phyloP scores from a whole-genome alignment of 2,888 invertebrate genomes.

The Argyresthia albistria region DNA sequence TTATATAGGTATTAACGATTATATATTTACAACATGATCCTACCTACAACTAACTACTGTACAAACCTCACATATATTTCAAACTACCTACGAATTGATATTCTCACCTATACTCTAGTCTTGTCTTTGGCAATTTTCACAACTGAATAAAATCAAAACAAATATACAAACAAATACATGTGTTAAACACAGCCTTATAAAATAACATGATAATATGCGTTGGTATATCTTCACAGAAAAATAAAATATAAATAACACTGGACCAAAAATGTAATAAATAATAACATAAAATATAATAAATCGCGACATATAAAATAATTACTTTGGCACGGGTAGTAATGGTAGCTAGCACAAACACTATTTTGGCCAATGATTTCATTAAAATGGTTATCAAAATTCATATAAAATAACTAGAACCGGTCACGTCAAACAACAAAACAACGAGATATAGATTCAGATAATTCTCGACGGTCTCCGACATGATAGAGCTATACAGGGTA shows the following conservation, averaged over 20 bases:
- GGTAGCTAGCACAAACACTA: neutral
- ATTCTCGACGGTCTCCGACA: no score
- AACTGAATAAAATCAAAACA: neutral
- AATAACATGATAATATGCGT: neutral
- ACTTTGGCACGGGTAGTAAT: neutral
- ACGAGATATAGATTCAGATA: no score
- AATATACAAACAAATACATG: neutral
- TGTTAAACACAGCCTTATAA: neutral
- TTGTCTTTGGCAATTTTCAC: conserved; percentile 40
- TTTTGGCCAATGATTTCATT: neutral
- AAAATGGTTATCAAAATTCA: neutral
- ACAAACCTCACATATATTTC: conserved; percentile 31
- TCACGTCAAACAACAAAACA: no score
- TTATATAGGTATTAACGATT: neutral
- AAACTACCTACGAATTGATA: conserved; percentile 25
- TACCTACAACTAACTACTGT: conserved; percentile 36
- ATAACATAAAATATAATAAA: neutral
- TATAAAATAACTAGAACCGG: neutral
- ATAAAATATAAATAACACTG: neutral
- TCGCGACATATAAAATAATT: neutral
- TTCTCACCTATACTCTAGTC: conserved; percentile 27
- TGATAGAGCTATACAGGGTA: no score
- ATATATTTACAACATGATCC: conserved; percentile 12
- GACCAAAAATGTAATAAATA: neutral
- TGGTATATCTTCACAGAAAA: no score